These are phyloP conservation scores for Mormyrops attenuatus DNA, from an alignment of 2,797 vertebrate species.

Conservation along the genomic window DNA sequence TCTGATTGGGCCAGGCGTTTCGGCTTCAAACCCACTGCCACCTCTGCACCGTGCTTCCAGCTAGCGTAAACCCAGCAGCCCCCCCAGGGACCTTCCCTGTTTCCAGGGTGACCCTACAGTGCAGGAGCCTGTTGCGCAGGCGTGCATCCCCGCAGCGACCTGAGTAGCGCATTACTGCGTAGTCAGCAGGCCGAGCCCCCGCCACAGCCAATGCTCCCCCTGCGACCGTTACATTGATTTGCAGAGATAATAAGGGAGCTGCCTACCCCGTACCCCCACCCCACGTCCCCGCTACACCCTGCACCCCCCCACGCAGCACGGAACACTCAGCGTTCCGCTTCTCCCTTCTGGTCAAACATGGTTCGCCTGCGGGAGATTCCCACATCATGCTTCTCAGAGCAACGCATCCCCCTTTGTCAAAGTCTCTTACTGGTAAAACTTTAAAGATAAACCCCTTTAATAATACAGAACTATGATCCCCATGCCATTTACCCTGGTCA, in stretches of 20 bases:
- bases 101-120: neutral
- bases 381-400: neutral
- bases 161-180: neutral
- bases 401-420: neutral
- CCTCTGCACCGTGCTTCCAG: neutral
- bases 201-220: conserved; percentile 21
- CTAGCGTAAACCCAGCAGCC: neutral
- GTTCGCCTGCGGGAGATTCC: neutral
- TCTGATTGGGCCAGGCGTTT: neutral
- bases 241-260: conserved; percentile 57
- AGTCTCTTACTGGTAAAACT: neutral
- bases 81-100: neutral
- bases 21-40: neutral
- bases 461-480: conserved; percentile 5
- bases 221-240: conserved; percentile 51
- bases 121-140: neutral
- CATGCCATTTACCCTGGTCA: neutral
- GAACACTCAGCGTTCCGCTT: conserved; percentile 27
- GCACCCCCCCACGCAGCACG: conserved; percentile 35
- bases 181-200: neutral
- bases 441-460: conserved; percentile 14
- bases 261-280: conserved; percentile 44
- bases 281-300: conserved; percentile 39
- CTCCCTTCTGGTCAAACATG: conserved; percentile 30
- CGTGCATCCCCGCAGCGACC: neutral